Percentiles rank a stretch among this genome's conserved stretches.
phyloP scores from a whole-genome alignment of 92 coral and sea anemone genomes.

The Actinernus sp. region DNA sequence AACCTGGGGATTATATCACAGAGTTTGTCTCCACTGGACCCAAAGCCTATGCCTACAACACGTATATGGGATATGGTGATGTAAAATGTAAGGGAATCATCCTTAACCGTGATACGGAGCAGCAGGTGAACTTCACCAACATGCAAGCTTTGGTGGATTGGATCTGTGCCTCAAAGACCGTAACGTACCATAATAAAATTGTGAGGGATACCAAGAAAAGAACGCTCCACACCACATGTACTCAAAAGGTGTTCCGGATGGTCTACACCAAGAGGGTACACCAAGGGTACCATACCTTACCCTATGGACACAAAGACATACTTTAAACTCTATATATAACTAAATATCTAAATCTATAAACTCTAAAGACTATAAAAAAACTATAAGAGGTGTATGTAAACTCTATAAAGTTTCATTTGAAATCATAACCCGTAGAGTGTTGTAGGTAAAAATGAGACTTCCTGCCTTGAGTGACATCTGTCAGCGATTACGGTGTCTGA shows the following conservation, averaged over 20 bases:
- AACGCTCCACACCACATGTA: too few relatives aligned
- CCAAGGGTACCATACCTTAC: neutral
- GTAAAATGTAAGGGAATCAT: too few relatives aligned
- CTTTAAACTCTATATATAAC: too few relatives aligned
- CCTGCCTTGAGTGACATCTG: conserved; percentile 4
- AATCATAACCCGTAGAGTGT: neutral
- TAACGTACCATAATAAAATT: neutral
- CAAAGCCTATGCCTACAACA: conserved; percentile 24
- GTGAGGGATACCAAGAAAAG: neutral
- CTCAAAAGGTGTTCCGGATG: conserved; percentile 1
- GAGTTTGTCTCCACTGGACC: conserved; percentile 42
- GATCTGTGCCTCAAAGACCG: too few relatives aligned
- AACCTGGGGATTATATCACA: conserved; percentile 9
- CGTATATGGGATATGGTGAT: too few relatives aligned
- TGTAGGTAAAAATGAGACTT: neutral
- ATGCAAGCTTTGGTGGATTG: too few relatives aligned
- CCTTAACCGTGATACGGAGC: conserved; percentile 16
- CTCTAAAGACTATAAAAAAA: too few relatives aligned
- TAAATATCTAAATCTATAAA: too few relatives aligned
- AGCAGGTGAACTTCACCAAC: conserved; percentile 11
- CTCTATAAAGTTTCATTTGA: neutral
- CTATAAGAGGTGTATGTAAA: neutral
- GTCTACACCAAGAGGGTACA: conserved; percentile 24
- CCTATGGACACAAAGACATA: conserved; percentile 5
- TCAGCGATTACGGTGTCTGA: neutral